Percentiles rank a stretch among this genome's conserved stretches.
Conservation (phyloP, 2,888 invertebrate genomes). For the Meghimatium bilineatum region DNA sequence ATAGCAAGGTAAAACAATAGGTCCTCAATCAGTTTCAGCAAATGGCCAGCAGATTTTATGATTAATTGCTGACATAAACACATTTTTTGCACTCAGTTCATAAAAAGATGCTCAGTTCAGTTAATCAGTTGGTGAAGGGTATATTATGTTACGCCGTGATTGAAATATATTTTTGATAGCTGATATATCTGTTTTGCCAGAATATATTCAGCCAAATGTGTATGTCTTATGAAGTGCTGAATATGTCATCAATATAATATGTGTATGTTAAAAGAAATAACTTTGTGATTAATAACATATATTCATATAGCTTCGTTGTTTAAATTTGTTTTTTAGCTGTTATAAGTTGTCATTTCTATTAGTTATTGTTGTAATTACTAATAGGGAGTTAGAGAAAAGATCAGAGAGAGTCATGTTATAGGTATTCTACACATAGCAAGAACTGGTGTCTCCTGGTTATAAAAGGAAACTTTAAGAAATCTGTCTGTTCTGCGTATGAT, state of each 20-base stretch:
- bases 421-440: no score
- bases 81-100: no score
- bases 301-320: background rate
- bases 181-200: background rate
- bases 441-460: no score
- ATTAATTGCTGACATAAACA: no score
- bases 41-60: background rate
- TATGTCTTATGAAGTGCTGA: background rate
- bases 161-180: slow-evolving; percentile 1
- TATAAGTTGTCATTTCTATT: background rate
- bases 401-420: no score
- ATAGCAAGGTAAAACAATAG: background rate
- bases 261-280: background rate
- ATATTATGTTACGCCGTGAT: background rate
- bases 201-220: background rate
- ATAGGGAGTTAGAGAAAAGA: no score
- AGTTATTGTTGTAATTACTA: no score
- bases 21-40: background rate
- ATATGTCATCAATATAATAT: background rate
- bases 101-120: no score
- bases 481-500: no score
- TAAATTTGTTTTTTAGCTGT: background rate
- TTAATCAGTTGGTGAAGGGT: no score
- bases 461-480: no score
- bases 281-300: background rate